A percentile compares a stretch with the other conserved stretches of the same genome.
Evolutionary conservation across 2,797 vertebrate genomes (phyloP).

Genomic region (Florisuga fusca): DNA sequence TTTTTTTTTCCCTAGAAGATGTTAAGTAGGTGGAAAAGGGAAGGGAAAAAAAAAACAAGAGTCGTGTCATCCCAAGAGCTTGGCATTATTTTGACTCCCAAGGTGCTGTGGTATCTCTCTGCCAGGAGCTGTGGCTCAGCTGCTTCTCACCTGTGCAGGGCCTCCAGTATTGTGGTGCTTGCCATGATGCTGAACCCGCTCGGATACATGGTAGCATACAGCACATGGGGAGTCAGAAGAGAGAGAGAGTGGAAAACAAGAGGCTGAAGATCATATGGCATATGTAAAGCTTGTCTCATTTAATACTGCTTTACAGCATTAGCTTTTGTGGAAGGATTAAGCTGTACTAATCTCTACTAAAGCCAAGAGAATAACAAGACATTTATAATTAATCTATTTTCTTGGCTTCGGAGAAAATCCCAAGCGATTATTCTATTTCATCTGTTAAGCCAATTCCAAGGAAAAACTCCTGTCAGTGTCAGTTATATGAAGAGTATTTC

Average conservation of each 20-base stretch:
- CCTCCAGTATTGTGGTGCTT: neutral
- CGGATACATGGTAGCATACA: neutral
- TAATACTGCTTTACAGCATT: slow-evolving; percentile 6
- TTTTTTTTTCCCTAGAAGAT: neutral
- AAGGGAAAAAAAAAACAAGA: neutral
- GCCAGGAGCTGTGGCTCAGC: neutral
- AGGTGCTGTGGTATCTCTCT: rapidly evolving
- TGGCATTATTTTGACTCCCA: neutral
- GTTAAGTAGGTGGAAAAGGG: rapidly evolving
- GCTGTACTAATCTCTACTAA: slow-evolving; percentile 27
- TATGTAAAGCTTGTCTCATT: neutral
- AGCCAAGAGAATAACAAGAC: slow-evolving; percentile 40
- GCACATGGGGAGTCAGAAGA: neutral
- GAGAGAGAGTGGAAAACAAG: neutral
- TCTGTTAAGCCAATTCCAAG: slow-evolving; percentile 28
- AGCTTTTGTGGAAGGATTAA: slow-evolving; percentile 40
- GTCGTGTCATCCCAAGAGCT: neutral
- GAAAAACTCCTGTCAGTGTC: slow-evolving; percentile 36
- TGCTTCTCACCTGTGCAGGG: neutral
- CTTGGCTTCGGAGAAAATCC: slow-evolving; percentile 30
- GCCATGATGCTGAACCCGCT: rapidly evolving
- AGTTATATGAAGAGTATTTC: neutral
- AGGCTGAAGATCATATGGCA: neutral
- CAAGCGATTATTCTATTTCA: slow-evolving; percentile 39
- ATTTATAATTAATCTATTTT: slow-evolving; percentile 45